Base-by-base conservation (phyloP, 2,113 vertebrate species). In the Rynchops niger region DNA sequence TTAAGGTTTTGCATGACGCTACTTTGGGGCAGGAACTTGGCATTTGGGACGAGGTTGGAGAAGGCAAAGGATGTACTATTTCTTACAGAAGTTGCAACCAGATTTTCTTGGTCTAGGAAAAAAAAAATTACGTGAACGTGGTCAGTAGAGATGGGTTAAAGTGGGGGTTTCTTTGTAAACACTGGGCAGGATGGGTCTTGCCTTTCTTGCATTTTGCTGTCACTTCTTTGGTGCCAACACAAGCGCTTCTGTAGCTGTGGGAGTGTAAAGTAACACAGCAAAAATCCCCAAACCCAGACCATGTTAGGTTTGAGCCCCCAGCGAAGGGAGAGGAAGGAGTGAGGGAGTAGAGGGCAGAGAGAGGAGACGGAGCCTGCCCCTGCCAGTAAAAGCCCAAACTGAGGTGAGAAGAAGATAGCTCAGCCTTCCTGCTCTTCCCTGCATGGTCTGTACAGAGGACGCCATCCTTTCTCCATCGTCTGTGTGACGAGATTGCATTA, bases 41-140 rank as follows among this genome's bases (percentile, higher is more conserved):
- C 1, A 3, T 83, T 80, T 32, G 53, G 19, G 15, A 8, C 13
- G 21, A 7, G 45, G 6, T 3, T 67, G 80, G 80, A 67, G 55
- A 66, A 49, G 16, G 10, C 23, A 53, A 11, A 87, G n/a, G 16
- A 34, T 14, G 6, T 2, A 1, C 7, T 66, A 2, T 45, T 58
- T 66, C 9, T 59, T 38, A 13, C 4, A 30, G 12, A n/a, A 73
- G 12, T 29, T 80, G 6, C 15, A 49, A 36, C 6, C 8, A 36
- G 17, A 9, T 50, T 84, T 66, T 43, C 21, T 4, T 19, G 22
- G 3, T 22, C 34, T 66, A 67, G 53, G 42, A 14, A 15, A 50
- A 52, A 52, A 66, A 53, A 13, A 1, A 0, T 6, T 21, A 2
- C 0, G 0, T 56, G 27, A 83, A 29, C 7, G 1, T 17, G 12